Base-by-base conservation (phyloP, 2,113 vertebrate genomes). In the Salvator merianae region DNA sequence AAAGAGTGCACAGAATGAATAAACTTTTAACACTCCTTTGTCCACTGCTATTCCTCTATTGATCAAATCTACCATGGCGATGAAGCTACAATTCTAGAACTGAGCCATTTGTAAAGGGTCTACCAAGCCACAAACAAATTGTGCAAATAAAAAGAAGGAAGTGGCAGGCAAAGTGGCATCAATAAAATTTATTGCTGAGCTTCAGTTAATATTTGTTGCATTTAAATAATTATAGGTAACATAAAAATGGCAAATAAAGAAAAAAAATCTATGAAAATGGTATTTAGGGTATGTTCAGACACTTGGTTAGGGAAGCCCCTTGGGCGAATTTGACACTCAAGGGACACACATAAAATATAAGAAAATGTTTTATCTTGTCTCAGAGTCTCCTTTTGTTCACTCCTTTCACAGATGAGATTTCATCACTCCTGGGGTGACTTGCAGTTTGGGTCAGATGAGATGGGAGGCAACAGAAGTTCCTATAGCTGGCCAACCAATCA, bases 1-100 rank as follows among this genome's bases (percentile, higher is more conserved):
- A 97, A 97, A 97, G 96, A 97, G 95, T 96, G 96, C 94, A 94
- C 91, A 88, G 96, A 96, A 97, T 97, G 96, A 95, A 96, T 95
- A 96, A 96, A 97, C 95, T 95, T 96, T 97, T 97, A 95, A 95
- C 94, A 95, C 93, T 92, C 91, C 92, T 96, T 94, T 95, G 94
- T 95, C 94, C 93, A 92, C 88, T 92, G 92, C 90, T 96, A 96
- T 88, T 94, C 93, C 91, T 88, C 91, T 92, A 94, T 92, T 96
- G 95, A 95, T 95, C 93, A 95, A 94, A 92, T 94, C 86, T 91
- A 95, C 95, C 93, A 95, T 88, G 86, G 74, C 74, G 38, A 92
- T 81, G 81, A 68, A 82, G 91, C 89, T 85, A 92, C 6, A 38
- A 90, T 93, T 87, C 79, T 88, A 50, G 87, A 83, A 59, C 28